Evolutionary conservation across 1,140 invertebrate species (phyloP).

Genomic region (Zaprionus kolodkinae): DNA sequence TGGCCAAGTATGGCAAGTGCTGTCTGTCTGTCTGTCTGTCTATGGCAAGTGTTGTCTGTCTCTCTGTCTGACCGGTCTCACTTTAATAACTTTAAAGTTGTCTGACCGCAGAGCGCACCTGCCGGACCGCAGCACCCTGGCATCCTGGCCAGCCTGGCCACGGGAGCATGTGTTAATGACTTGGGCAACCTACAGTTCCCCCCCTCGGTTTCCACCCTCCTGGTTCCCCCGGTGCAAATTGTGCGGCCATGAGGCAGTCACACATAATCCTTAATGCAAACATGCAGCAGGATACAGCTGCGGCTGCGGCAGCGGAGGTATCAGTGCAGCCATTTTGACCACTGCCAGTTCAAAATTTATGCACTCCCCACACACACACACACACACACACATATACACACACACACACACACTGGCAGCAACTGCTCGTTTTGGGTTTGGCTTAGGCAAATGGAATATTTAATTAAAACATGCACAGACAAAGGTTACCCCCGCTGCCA

Average conservation of each 20-base stretch:
- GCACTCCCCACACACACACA: slow-evolving; percentile 32
- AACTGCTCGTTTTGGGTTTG: slow-evolving; percentile 64
- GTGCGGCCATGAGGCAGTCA: slow-evolving; percentile 44
- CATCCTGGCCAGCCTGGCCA: background rate
- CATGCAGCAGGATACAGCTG: slow-evolving; percentile 51
- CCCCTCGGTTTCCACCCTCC: background rate
- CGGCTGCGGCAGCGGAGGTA: slow-evolving; percentile 8
- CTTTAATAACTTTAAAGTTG: slow-evolving; percentile 51
- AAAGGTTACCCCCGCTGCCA: slow-evolving; percentile 24
- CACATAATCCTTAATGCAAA: slow-evolving; percentile 63
- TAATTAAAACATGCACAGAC: slow-evolving; percentile 80
- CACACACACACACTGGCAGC: slow-evolving; percentile 23
- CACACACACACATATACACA: background rate
- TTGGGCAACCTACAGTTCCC: slow-evolving; percentile 6
- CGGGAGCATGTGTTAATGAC: slow-evolving; percentile 41
- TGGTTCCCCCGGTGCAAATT: slow-evolving; percentile 28
- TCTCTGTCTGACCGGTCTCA: background rate
- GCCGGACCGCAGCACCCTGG: background rate
- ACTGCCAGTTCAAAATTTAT: slow-evolving; percentile 47
- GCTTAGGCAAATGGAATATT: slow-evolving; percentile 82
- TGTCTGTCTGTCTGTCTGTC: background rate
- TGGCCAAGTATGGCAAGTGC: slow-evolving; percentile 9
- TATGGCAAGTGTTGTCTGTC: background rate
- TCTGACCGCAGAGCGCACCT: slow-evolving; percentile 39
- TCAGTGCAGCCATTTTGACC: slow-evolving; percentile 6